A percentile compares a stretch with the other conserved stretches of the same genome.
Conservation (phyloP, 2,113 vertebrate genomes). For the Pteropus alecto region DNA sequence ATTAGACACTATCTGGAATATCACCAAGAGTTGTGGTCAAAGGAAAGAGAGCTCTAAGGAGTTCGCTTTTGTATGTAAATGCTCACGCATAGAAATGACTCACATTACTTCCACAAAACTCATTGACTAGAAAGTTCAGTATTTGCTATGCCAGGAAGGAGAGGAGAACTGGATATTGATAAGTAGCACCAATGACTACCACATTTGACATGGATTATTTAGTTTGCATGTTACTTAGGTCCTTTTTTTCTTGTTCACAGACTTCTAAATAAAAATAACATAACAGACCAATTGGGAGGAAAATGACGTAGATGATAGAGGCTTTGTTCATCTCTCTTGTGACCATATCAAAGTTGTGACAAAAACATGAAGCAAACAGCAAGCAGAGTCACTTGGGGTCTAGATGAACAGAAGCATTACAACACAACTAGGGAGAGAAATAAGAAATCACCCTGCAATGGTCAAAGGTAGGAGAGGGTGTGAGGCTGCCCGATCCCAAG, state of each 20-base stretch:
- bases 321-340: no score
- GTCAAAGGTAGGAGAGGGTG: no score
- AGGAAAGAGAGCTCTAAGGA: neutral
- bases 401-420: no score
- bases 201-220: neutral
- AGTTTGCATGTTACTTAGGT: neutral
- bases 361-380: no score
- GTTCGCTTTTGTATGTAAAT: neutral
- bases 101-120: neutral
- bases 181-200: neutral
- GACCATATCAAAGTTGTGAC: no score
- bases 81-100: neutral
- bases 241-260: constrained; percentile 20
- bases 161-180: neutral
- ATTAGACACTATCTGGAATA: neutral
- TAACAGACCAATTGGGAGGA: no score
- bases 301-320: no score
- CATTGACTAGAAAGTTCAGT: neutral
- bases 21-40: neutral
- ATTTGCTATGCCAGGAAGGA: neutral
- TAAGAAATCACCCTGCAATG: no score
- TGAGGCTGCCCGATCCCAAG: no score
- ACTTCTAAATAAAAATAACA: constrained; percentile 34
- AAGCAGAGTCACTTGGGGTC: no score
- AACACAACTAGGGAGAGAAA: no score